Evolutionary conservation across 2,888 invertebrate genomes (phyloP), one percentile per base, ranked within the genome.

Genomic region (Lissocephala sabroskyi): DNA sequence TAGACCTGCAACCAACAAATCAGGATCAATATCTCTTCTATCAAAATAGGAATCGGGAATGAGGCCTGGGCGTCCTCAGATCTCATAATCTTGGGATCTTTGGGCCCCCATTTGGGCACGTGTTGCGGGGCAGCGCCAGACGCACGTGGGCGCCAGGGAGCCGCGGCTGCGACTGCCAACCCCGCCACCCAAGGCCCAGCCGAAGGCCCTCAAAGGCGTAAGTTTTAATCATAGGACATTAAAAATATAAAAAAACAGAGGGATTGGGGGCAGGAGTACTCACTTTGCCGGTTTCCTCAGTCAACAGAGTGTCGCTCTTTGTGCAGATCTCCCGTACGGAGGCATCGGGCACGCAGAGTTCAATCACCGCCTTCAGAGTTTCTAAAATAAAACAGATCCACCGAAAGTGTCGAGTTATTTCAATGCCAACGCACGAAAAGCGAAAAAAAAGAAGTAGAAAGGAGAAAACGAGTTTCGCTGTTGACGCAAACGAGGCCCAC

Each of bases 281-380:
- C 79, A 97, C 95, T 87, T 96, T 97, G 62, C 91, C 91, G 33
- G 98, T 97, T 86, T 97, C 97, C 65, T 98, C 97, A 40, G 88
- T 79, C 55, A 99, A 86, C 59, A 93, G 87, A 80, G 89, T 89
- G 86, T 99, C 99, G 40, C 98, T 98, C 84, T 89, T 91, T 84
- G 94, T 94, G 86, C 98, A 99, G 63, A 98, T 88, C 80, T 94
- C 94, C 78, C 94, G 89, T 5, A 96, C 96, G 45, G 96, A 96
- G 52, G 93, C 93, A 64, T 94, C 97, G 54, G 89, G 90, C 40
- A 92, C 88, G 86, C 97, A 96, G 86, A 94, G 93, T 60, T 91
- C 93, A 68, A 97, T 88, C 33, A 98, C 87, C 86, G 92, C 91
- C 85, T 95, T 96, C 79, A 98, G 85, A 62, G 95, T 93, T 83